Conservation (phyloP, 2,113 vertebrate species). For the Psettodes erumei region DNA sequence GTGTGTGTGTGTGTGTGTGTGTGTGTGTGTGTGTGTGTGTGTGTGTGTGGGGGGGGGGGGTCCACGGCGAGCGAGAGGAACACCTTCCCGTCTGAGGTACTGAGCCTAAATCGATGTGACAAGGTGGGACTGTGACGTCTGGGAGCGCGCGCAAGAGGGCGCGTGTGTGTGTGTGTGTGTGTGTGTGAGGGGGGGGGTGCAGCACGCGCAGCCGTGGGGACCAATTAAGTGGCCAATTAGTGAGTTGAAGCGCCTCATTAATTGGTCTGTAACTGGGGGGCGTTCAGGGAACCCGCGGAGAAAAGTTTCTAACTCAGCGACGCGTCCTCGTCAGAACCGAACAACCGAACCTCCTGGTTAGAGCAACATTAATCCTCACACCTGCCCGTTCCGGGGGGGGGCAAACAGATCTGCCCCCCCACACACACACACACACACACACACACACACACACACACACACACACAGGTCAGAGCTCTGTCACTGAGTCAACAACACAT, state of each 20-base stretch:
- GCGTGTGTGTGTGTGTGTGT: background rate
- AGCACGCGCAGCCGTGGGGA: slow-evolving; percentile 24
- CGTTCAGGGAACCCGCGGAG: slow-evolving; percentile 44
- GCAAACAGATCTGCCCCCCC: slow-evolving; percentile 38
- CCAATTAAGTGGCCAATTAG: slow-evolving; percentile 80
- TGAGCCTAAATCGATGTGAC: slow-evolving; percentile 75
- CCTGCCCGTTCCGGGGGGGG: too few relatives aligned
- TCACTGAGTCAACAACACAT: background rate
- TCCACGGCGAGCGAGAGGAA: slow-evolving; percentile 57
- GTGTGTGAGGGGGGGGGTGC: slow-evolving; percentile 14
- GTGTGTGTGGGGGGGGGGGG: too few relatives aligned
- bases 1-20: too few relatives aligned
- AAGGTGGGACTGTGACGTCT: slow-evolving; percentile 57
- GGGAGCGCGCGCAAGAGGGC: slow-evolving; percentile 23
- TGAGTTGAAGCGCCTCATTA: slow-evolving; percentile 75
- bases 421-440: background rate
- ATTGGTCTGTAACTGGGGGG: slow-evolving; percentile 55
- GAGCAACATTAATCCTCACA: too few relatives aligned
- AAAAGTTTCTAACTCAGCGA: slow-evolving; percentile 66
- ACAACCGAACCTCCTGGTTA: too few relatives aligned
- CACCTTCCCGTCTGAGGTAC: slow-evolving; percentile 68
- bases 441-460: background rate
- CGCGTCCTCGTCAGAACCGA: background rate
- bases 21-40: too few relatives aligned
- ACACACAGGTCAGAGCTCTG: too few relatives aligned